These are phyloP conservation scores for Phalanger gymnotis DNA, from an alignment of 2,797 vertebrate genomes.

Conservation along the genomic window DNA sequence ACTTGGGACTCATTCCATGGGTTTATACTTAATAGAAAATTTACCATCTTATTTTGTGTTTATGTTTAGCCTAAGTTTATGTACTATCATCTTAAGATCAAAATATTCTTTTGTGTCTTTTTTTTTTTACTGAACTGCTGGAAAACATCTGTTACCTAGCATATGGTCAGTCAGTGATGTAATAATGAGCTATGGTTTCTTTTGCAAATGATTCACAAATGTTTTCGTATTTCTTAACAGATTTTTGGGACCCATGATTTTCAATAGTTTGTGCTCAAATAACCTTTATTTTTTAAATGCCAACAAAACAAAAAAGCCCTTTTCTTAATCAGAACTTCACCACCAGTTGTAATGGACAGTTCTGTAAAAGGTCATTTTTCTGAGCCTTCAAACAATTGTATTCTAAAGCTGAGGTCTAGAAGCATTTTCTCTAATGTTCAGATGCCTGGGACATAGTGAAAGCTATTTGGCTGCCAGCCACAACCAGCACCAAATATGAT, in stretches of 20 bases:
- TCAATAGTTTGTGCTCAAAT: slow-evolving; percentile 36
- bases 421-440: slow-evolving; percentile 51
- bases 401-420: slow-evolving; percentile 8
- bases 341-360: not conserved
- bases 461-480: slow-evolving; percentile 45
- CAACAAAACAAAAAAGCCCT: not conserved
- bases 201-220: slow-evolving; percentile 22
- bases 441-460: slow-evolving; percentile 57
- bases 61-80: slow-evolving; percentile 27
- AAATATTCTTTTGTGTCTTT: slow-evolving; percentile 44
- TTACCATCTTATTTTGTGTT: slow-evolving; percentile 52
- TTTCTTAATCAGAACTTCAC: slow-evolving; percentile 21
- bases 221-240: slow-evolving; percentile 43
- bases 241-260: slow-evolving; percentile 41
- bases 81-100: slow-evolving; percentile 49
- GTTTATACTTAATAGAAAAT: slow-evolving; percentile 39
- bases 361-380: slow-evolving; percentile 17
- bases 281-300: slow-evolving; percentile 23
- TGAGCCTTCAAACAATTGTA: not conserved
- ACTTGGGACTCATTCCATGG: not conserved
- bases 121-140: slow-evolving; percentile 17
- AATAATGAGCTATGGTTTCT: slow-evolving; percentile 2
- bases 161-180: not conserved
- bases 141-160: slow-evolving; percentile 25
- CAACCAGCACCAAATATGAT: not conserved